Conservation (phyloP, 2,888 invertebrate genomes). For the Orthosia incerta region DNA sequence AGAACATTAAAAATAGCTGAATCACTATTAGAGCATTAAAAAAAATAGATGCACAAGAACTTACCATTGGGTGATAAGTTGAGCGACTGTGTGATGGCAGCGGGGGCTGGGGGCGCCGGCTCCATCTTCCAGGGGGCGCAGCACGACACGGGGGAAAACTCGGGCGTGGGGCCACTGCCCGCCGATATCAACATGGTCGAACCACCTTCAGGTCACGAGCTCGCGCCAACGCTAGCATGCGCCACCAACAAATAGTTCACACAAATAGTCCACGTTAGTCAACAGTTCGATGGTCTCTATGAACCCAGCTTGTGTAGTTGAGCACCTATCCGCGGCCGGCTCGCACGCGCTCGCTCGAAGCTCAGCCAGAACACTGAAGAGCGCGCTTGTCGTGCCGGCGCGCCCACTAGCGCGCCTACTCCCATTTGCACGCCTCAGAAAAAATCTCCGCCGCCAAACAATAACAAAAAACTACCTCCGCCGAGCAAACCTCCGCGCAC, state of each 20-base stretch:
- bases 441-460: conserved; percentile 89
- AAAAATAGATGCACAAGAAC: conserved; percentile 45
- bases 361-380: conserved; percentile 91
- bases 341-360: conserved; percentile 90
- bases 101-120: conserved; percentile 90
- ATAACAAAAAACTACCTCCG: conserved; percentile 89
- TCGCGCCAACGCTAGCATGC: conserved; percentile 79
- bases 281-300: conserved; percentile 64
- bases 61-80: conserved; percentile 92
- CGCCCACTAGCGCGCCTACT: conserved; percentile 91
- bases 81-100: conserved; percentile 86
- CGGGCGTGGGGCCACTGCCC: conserved; percentile 91
- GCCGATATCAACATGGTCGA: conserved; percentile 93
- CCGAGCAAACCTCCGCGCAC: conserved; percentile 83
- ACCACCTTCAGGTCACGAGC: conserved; percentile 80
- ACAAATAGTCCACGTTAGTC: conserved; percentile 76
- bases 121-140: conserved; percentile 93
- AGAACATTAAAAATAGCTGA: background rate
- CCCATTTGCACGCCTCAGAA: conserved; percentile 90
- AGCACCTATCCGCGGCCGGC: conserved; percentile 78
- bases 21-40: background rate
- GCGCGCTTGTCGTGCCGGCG: conserved; percentile 89
- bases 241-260: conserved; percentile 81
- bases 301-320: conserved; percentile 43
- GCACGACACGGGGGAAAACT: conserved; percentile 91